A percentile compares a stretch with the other conserved stretches of the same genome.
phyloP scores from a whole-genome alignment of 2,888 invertebrate species.

The Allophyes oxyacanthae region DNA sequence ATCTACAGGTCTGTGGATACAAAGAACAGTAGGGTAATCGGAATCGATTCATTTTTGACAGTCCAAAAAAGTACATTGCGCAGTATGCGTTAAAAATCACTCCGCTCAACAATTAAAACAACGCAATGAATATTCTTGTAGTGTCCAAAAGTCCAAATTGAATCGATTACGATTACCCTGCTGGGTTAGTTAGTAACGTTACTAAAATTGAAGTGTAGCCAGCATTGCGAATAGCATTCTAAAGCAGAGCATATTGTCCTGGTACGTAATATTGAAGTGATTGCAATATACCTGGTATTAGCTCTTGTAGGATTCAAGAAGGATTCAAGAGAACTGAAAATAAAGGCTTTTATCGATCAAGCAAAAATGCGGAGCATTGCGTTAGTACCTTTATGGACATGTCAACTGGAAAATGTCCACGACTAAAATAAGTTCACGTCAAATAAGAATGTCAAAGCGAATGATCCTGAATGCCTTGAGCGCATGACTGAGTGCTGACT shows the following conservation, averaged over 20 bases:
- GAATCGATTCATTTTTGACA: too few relatives aligned
- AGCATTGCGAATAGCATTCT: conserved; percentile 18
- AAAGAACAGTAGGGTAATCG: too few relatives aligned
- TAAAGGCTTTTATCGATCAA: conserved; percentile 6
- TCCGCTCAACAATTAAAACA: too few relatives aligned
- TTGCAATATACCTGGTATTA: conserved; percentile 7
- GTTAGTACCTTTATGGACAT: conserved; percentile 6
- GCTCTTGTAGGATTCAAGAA: conserved; percentile 6
- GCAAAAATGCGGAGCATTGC: background rate
- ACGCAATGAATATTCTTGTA: too few relatives aligned
- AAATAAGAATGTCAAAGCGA: conserved; percentile 6
- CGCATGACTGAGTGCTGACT: background rate
- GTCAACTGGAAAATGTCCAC: conserved; percentile 8
- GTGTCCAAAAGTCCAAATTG: too few relatives aligned
- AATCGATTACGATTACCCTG: too few relatives aligned
- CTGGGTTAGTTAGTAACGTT: conserved; percentile 14
- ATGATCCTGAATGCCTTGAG: conserved; percentile 10
- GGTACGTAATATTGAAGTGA: conserved; percentile 11
- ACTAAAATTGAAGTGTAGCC: conserved; percentile 7
- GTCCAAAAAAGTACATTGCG: too few relatives aligned
- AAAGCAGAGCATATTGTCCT: conserved; percentile 11
- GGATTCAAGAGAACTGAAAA: conserved; percentile 16
- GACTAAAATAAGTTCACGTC: conserved; percentile 1
- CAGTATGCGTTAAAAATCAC: too few relatives aligned
- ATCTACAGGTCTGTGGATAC: too few relatives aligned